Base-by-base conservation (phyloP, 2,888 invertebrate genomes). In the Callyntrura sp. region DNA sequence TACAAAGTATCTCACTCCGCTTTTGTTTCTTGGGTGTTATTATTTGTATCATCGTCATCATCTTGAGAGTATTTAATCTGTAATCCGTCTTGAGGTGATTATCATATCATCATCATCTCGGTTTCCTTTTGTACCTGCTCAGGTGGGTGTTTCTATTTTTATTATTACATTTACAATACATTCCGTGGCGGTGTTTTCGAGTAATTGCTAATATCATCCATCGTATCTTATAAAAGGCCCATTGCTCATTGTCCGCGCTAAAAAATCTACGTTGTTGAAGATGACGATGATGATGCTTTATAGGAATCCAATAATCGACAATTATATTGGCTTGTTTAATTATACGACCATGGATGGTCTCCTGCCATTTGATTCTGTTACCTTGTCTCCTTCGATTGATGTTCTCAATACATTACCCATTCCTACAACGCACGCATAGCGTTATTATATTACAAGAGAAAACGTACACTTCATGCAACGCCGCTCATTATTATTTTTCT, bases 141-240 rank as follows among this genome's bases (percentile, higher is more conserved):
- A 76, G 51, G 76, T 76, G 76, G 76, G 76, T 76, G 76, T 76
- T 76, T 76, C 76, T 76, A 51, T 76, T 76, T 76, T 76, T 76
- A 76, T 17, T 60, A 60, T 76, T 76, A 48, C 76, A 25, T 76
- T 51, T 25, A 51, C n/a, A 76, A 76, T 51, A 35, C 51, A 51
- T 51, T 25, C 51, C 25, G 51, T 51, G 76, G 23, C 76, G 76
- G 76, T 73, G 70, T 12, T 73, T 73, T 20, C 43, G 68, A 70
- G 70, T 73, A 73, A 73, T 73, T 43, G 45, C 20, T 48, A 45
- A 76, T 51, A 25, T 20, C 17, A 14, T 25, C 23, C 8, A 25
- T 20, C 17, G 25, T 35, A 68, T 28, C 11, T 17, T 23, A 48
- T 76, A 25, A 48, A n/a, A 43, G 43, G 76, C 8, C 51, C 76